Evolutionary conservation across 2,888 invertebrate species (phyloP), one percentile per base, ranked within the genome.

Genomic region (Actias luna): DNA sequence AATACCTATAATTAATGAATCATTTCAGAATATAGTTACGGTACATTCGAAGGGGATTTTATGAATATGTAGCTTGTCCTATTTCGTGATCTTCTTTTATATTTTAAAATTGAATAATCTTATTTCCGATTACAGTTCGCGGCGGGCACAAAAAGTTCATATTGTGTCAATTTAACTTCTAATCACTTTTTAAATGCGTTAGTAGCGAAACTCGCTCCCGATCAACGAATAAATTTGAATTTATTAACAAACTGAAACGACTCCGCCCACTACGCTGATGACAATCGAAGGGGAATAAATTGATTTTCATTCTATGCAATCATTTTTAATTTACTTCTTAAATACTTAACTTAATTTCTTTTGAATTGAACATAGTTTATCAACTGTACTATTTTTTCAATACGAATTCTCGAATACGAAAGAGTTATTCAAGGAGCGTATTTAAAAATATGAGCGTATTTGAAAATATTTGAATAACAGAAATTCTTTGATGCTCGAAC

Each of bases 141-240:
- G 73, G 78, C 75, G 76, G 78, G 80, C 78, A 89, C 88, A 92
- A 91, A 92, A 92, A 92, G 86, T 91, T 90, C 89, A 86, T 91
- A 91, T 89, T 92, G 91, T 92, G 91, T 90, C 92, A 92, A 92
- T 92, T 88, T 87, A 87, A 92, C 84, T 90, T 91, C 87, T 92
- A 92, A 92, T 91, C 90, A 90, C 90, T 92, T 92, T 92, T 91
- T 91, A 92, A 92, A 91, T 85, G 79, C 89, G 89, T 92, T 92
- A 92, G 88, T 76, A 80, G 76, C 77, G 83, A 85, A 84, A 84
- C 81, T 81, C 82, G 81, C 81, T 82, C 77, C 84, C 82, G 89
- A 91, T 91, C 90, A 83, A 82, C 87, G 92, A 92, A 92, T 92
- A 92, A 89, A 92, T 92, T 92, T 92, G 89, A 91, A 92, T 92